Percentiles rank a stretch among this genome's conserved stretches.
phyloP scores from a whole-genome alignment of 1,140 invertebrate species.

The Berghia stephanieae region DNA sequence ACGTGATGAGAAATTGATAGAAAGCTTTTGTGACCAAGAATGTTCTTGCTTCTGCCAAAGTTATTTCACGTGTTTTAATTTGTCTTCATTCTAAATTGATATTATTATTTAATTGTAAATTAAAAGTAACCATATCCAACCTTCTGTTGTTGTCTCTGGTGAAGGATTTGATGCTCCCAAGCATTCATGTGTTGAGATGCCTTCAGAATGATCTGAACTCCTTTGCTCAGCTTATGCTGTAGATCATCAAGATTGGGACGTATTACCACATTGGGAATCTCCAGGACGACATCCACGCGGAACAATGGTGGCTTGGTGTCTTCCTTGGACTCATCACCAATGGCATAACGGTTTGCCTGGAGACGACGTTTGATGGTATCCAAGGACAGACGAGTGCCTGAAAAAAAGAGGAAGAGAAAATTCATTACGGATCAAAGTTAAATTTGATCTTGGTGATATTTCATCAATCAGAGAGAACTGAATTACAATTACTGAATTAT shows the following conservation, averaged over 20 bases:
- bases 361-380: constrained; percentile 66
- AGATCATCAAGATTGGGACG: constrained; percentile 90
- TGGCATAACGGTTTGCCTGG: constrained; percentile 62
- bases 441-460: too few species aligned
- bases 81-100: too few species aligned
- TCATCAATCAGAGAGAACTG: too few species aligned
- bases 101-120: not conserved
- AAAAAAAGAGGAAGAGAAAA: constrained; percentile 8
- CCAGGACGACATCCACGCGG: constrained; percentile 76
- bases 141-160: constrained; percentile 65
- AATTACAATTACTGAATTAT: too few species aligned
- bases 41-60: not conserved
- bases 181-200: constrained; percentile 64
- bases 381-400: constrained; percentile 64
- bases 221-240: constrained; percentile 85
- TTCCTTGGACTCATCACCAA: constrained; percentile 52
- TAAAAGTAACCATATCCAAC: constrained; percentile 36
- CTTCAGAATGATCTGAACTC: constrained; percentile 65
- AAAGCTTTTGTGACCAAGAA: not conserved
- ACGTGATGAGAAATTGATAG: too few species aligned
- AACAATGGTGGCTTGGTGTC: constrained; percentile 61
- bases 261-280: constrained; percentile 87
- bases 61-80: too few species aligned
- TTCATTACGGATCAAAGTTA: too few species aligned
- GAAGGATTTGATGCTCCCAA: constrained; percentile 64